Percentiles rank a stretch among this genome's conserved stretches.
phyloP scores from a whole-genome alignment of 2,113 vertebrate species.

The Myotis brandtii region DNA sequence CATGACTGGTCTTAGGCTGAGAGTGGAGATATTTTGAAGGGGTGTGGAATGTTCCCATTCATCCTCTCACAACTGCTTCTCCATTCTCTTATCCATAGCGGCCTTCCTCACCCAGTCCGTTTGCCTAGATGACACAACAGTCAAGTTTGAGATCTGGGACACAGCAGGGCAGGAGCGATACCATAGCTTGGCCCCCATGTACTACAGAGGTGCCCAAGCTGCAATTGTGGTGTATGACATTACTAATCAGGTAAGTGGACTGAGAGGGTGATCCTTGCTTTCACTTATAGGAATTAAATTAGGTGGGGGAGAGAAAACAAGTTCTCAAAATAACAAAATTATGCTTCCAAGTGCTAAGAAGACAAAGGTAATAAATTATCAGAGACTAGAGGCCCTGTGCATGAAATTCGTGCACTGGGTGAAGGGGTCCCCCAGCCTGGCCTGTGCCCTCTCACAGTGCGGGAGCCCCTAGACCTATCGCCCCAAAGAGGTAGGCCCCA shows the following conservation, averaged over 20 bases:
- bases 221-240: constrained; percentile 91
- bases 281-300: constrained; percentile 53
- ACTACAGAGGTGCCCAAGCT: constrained; percentile 89
- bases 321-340: constrained; percentile 56
- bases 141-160: constrained; percentile 92
- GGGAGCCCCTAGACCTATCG: too few species aligned
- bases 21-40: constrained; percentile 27
- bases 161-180: constrained; percentile 91
- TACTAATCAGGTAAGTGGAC: constrained; percentile 88
- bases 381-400: not conserved
- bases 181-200: constrained; percentile 92
- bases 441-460: too few species aligned
- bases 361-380: not conserved
- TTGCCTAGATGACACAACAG: constrained; percentile 90
- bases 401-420: too few species aligned
- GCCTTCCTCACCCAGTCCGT: constrained; percentile 90
- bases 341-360: not conserved
- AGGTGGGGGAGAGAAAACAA: constrained; percentile 1
- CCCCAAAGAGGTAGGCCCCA: too few species aligned
- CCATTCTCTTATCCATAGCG: constrained; percentile 75
- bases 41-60: not conserved
- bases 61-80: not conserved
- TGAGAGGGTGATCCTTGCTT: constrained; percentile 17
- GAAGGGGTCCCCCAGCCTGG: too few species aligned
- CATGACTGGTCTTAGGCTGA: not conserved